Conservation (phyloP, 2,113 vertebrate species). For the Picathartes gymnocephalus region DNA sequence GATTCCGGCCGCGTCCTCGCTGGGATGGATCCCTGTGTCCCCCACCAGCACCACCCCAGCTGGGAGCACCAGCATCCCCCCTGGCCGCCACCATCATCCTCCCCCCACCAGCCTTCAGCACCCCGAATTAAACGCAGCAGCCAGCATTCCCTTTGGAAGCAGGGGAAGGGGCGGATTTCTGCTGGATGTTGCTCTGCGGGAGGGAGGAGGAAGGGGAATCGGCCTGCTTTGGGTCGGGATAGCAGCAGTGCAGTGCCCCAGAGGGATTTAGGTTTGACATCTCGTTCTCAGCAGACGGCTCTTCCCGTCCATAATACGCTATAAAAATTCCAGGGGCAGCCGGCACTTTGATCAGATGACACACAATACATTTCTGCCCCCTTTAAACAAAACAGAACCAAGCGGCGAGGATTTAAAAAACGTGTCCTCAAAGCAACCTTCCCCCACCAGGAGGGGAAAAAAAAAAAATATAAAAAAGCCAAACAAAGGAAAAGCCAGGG, state of each 20-base stretch:
- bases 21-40: background rate
- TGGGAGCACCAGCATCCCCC: background rate
- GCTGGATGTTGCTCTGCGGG: background rate
- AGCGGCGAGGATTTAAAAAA: background rate
- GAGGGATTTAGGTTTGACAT: constrained; percentile 32
- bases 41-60: background rate
- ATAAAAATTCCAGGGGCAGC: constrained; percentile 53
- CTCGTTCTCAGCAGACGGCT: constrained; percentile 10
- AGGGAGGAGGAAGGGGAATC: background rate
- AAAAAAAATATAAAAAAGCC: background rate
- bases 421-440: constrained; percentile 9
- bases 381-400: constrained; percentile 53
- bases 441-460: background rate
- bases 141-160: background rate
- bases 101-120: background rate
- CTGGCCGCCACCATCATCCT: background rate
- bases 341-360: constrained; percentile 55
- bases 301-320: background rate
- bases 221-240: background rate
- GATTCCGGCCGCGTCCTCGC: background rate
- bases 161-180: fast-evolving
- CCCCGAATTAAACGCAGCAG: background rate
- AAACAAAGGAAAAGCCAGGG: background rate
- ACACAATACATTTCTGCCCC: constrained; percentile 49
- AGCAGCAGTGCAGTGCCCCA: background rate